Evolutionary conservation across 2,888 invertebrate species (phyloP).

Genomic region (Brachyopa scutellaris): DNA sequence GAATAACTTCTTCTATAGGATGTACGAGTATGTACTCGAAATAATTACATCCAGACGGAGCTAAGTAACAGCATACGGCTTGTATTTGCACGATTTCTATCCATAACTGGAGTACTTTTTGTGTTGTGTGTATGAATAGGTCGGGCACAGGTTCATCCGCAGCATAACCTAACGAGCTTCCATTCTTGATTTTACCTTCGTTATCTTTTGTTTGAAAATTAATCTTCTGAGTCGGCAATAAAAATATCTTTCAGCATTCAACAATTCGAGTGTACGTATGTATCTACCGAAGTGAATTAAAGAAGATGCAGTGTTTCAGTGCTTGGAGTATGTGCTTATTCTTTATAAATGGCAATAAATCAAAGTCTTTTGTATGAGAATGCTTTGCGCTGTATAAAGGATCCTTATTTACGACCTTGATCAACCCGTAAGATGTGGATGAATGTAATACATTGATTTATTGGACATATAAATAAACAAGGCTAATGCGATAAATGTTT

Average conservation of each 20-base stretch:
- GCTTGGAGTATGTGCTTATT: constrained; percentile 4
- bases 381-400: background rate
- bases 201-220: constrained; percentile 28
- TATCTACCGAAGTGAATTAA: background rate
- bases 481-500: no score
- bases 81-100: background rate
- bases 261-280: background rate
- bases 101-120: background rate
- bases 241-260: background rate
- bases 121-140: background rate
- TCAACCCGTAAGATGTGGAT: background rate
- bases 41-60: constrained; percentile 27
- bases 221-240: constrained; percentile 23
- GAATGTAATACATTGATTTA: constrained; percentile 21
- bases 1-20: constrained; percentile 29
- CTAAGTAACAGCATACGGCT: background rate
- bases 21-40: constrained; percentile 34
- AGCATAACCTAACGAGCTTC: background rate
- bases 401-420: background rate
- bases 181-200: background rate
- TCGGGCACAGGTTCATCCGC: background rate
- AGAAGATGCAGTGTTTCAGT: background rate
- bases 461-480: background rate
- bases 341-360: constrained; percentile 11
- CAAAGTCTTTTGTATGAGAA: no score